phyloP scores from a whole-genome alignment of 2,888 invertebrate species.

The Pseudanteris insignis region DNA sequence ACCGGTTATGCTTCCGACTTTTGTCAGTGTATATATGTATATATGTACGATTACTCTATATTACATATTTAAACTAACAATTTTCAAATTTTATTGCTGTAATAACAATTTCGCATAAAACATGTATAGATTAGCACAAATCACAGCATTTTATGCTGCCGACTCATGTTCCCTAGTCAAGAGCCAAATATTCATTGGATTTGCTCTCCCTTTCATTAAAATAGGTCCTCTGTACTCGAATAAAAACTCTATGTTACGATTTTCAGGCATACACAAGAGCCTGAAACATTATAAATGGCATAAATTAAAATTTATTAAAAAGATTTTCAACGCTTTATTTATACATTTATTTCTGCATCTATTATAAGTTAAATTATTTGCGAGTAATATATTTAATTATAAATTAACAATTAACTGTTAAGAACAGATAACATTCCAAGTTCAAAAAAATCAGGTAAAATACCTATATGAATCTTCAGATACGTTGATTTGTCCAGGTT shows the following conservation, averaged over 20 bases:
- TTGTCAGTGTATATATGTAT: not conserved
- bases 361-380: no score
- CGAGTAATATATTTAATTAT: no score
- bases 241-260: slow-evolving; percentile 84
- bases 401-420: no score
- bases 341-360: no score
- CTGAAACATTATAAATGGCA: no score
- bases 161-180: slow-evolving; percentile 69
- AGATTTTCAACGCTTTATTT: no score
- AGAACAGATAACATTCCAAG: no score
- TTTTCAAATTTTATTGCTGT: slow-evolving; percentile 36
- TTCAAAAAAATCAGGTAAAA: no score
- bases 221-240: slow-evolving; percentile 89
- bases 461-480: slow-evolving; percentile 92
- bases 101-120: slow-evolving; percentile 17
- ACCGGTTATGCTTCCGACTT: no score
- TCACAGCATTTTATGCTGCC: slow-evolving; percentile 48
- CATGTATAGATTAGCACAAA: not conserved
- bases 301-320: no score
- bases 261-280: slow-evolving; percentile 81
- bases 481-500: slow-evolving; percentile 88
- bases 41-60: slow-evolving; percentile 6
- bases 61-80: slow-evolving; percentile 25
- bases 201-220: slow-evolving; percentile 91
- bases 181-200: slow-evolving; percentile 95